Base-by-base conservation (phyloP, 2,113 vertebrate species). In the Pangasianodon gigas region DNA sequence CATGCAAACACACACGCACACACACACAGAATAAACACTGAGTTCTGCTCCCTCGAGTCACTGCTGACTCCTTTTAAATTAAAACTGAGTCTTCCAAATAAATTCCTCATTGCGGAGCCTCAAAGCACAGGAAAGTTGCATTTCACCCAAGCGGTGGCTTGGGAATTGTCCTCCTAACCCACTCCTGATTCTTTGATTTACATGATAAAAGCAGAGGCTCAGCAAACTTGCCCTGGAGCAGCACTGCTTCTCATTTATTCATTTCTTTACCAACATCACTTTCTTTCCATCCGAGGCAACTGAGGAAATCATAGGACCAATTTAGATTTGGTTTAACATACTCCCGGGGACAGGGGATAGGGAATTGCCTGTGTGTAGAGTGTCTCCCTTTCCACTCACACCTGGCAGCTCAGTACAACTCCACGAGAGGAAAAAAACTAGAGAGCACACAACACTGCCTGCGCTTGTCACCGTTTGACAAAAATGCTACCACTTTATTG, bases 131-230 rank as follows among this genome's bases (percentile, higher is more conserved):
- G 93, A 95, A 96, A 96, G 96, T 96, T 95, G 96, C 95, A 96
- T 97, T 97, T 97, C 95, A 94, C 94, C 95, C 96, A 96, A 97
- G 96, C 95, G 96, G 95, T 88, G 95, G 93, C 96, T 94, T 92
- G 97, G 97, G 97, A 97, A 97, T 97, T 97, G 96, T 95, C 95
- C 94, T 91, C 32, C 91, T 93, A 92, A 93, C 87, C 89, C 90
- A 92, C 87, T 93, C 93, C 93, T 89, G 91, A 92, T 96, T 95
- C 93, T 96, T 95, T 94, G 97, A 97, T 98, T 98, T 98, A 96
- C 97, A 97, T 98, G 96, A 97, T 97, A 97, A 98, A 97, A 95
- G 96, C 96, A 91, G 94, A 94, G 94, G 92, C 93, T 93, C 88
- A 93, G 93, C 92, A 93, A 95, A 93, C 91, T 92, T 90, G 91